Percentiles rank a stretch among this genome's conserved stretches.
Conservation (phyloP, 2,888 invertebrate genomes). For the Cryptus viduatorius region DNA sequence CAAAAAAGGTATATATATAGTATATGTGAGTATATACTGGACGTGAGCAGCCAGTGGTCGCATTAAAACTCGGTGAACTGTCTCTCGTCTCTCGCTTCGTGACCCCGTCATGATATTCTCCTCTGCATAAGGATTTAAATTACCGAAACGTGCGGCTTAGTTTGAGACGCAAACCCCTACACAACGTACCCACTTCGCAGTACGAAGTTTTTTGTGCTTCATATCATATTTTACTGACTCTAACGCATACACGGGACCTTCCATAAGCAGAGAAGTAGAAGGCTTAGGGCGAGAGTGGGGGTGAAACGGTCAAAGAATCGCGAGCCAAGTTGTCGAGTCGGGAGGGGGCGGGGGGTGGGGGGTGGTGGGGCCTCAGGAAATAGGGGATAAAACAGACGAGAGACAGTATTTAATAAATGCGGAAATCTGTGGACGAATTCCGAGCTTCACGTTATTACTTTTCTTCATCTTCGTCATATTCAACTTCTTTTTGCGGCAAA, state of each 20-base stretch:
- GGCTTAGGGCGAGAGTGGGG: not conserved
- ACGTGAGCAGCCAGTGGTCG: not conserved
- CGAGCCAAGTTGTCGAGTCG: constrained; percentile 21
- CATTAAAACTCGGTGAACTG: constrained; percentile 35
- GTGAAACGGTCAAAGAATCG: constrained; percentile 1
- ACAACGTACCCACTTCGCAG: constrained; percentile 29
- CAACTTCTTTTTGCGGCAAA: not conserved
- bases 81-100: constrained; percentile 38
- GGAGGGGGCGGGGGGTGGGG: no score
- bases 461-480: not conserved
- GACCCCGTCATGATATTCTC: constrained; percentile 45
- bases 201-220: not conserved
- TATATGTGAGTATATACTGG: not conserved
- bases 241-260: not conserved
- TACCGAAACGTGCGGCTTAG: constrained; percentile 53
- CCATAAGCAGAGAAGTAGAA: no score
- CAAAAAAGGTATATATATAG: not conserved
- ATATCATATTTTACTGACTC: not conserved
- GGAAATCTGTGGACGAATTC: not conserved
- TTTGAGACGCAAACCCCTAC: constrained; percentile 20
- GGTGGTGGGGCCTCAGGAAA: no score
- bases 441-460: not conserved
- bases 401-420: not conserved
- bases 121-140: constrained; percentile 39
- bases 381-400: not conserved